Evolutionary conservation across 2,888 invertebrate species (phyloP).

Genomic region (Amphimallon solstitiale): DNA sequence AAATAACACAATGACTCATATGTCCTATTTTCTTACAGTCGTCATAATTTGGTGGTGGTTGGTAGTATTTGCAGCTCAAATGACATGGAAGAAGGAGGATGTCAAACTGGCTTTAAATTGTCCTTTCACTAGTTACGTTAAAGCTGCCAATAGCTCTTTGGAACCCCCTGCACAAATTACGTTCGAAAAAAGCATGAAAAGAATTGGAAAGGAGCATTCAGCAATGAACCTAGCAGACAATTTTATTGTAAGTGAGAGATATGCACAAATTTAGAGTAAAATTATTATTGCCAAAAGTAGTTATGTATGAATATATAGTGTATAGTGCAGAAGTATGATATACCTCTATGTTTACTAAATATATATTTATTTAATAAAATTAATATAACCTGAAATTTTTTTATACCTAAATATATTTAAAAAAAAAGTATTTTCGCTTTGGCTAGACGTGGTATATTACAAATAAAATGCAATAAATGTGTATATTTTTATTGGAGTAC

Average conservation of each 20-base stretch:
- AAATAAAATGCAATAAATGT: no score
- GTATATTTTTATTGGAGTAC: no score
- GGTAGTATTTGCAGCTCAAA: slow-evolving; percentile 27
- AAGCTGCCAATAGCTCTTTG: not conserved
- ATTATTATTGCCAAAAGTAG: no score
- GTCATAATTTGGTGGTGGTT: slow-evolving; percentile 34
- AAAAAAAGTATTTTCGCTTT: no score
- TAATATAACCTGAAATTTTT: no score
- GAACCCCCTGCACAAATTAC: not conserved
- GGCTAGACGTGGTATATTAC: no score
- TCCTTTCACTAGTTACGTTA: not conserved
- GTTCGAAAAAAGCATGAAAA: no score
- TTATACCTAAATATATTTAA: no score
- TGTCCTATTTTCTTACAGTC: not conserved
- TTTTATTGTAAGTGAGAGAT: slow-evolving; percentile 7
- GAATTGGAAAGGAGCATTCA: not conserved
- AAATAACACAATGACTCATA: not conserved
- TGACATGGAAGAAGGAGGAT: slow-evolving; percentile 4
- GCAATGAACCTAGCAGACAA: not conserved
- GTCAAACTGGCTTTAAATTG: not conserved
- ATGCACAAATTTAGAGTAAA: not conserved
- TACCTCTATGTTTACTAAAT: no score
- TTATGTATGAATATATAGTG: no score
- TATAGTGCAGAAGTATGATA: no score
- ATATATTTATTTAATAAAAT: no score